A percentile compares a stretch with the other conserved stretches of the same genome.
Evolutionary conservation across 2,888 invertebrate genomes (phyloP).

Genomic region (Mechanitis messenoides): DNA sequence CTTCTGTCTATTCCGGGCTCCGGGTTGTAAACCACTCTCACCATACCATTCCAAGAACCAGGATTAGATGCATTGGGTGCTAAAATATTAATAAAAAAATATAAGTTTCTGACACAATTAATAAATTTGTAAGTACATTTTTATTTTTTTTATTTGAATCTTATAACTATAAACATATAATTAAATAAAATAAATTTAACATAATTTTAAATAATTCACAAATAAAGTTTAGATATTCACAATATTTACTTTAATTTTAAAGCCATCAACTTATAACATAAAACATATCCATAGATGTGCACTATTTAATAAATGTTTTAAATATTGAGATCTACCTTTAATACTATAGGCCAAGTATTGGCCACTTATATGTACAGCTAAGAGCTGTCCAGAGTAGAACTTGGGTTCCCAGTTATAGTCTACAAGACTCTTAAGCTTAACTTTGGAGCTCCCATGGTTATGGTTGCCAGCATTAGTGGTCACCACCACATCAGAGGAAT

Average conservation of each 20-base stretch:
- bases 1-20: constrained; percentile 81
- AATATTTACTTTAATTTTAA: too few relatives aligned
- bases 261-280: too few relatives aligned
- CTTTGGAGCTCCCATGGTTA: constrained; percentile 90
- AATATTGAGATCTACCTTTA: constrained; percentile 78
- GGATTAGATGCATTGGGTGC: constrained; percentile 61
- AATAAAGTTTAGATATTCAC: too few relatives aligned
- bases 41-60: constrained; percentile 80
- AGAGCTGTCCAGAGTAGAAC: constrained; percentile 89
- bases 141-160: too few relatives aligned
- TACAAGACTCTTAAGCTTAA: constrained; percentile 91
- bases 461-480: constrained; percentile 83
- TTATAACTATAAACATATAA: too few relatives aligned
- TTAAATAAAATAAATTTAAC: too few relatives aligned
- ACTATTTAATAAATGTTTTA: background rate
- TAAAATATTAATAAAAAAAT: constrained; percentile 27
- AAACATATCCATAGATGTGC: too few relatives aligned
- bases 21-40: constrained; percentile 86
- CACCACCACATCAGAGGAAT: constrained; percentile 80
- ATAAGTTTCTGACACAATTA: background rate
- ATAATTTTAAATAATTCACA: too few relatives aligned
- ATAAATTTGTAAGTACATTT: too few relatives aligned
- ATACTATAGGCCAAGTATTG: constrained; percentile 93
- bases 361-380: constrained; percentile 91
- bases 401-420: constrained; percentile 96